Evolutionary conservation across 2,888 invertebrate genomes (phyloP), one percentile per base, ranked within the genome.

Genomic region (Cosmia pyralina): DNA sequence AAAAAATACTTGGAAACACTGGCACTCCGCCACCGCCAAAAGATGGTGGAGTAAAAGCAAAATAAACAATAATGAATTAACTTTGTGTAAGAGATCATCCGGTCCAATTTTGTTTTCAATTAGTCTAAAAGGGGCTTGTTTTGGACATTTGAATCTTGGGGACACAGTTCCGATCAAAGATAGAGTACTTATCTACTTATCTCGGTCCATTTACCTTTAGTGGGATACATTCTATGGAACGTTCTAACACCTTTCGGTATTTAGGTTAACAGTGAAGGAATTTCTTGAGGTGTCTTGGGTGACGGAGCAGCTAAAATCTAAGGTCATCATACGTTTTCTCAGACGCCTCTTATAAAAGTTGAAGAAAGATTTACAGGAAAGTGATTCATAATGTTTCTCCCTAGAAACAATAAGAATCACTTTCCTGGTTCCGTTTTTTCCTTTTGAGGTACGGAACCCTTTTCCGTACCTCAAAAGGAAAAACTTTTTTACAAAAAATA

Each of bases 21-120:
- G 79, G 74, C 70, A 66, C 58, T 58, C 59, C 62, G 72, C 69
- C 71, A 65, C 65, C 46, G 28, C n/a, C 50, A 75, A 68, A 77
- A 81, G 75, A 79, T 78, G 73, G 52, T 53, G 19, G 52, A 66
- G n/a, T 11, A 17, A 70, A 77, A 72, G 19, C 46, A 59, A 84
- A 82, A 77, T 74, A 69, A 83, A 83, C 76, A 85, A 69, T 81
- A 79, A 85, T 77, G 60, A 83, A 79, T 83, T 74, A 79, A 81
- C 67, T 74, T 79, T 70, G 63, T 69, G 41, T 65, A 53, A 72
- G 58, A 72, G 69, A 81, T 81, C 68, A 72, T 76, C 66, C 58
- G 68, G 58, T 60, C 63, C 65, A 77, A 85, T 85, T 81, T 81
- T 70, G 72, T 77, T 79, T 83, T 57, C 72, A 85, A 78, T 78